phyloP scores from a whole-genome alignment of 2,797 vertebrate species.

The Acanthis flammea region DNA sequence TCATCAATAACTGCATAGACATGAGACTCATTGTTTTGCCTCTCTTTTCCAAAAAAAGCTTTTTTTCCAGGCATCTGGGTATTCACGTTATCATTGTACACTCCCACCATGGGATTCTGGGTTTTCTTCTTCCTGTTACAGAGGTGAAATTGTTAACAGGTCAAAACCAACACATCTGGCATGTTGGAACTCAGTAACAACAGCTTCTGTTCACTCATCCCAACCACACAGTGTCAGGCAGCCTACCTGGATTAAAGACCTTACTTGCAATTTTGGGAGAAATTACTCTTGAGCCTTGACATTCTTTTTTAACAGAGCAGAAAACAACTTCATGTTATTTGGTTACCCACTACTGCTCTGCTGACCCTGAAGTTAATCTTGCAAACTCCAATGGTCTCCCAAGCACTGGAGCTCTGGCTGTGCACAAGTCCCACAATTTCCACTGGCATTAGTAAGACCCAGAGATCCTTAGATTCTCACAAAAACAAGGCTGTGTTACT shows the following conservation, averaged over 20 bases:
- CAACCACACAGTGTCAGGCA: background rate
- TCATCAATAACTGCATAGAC: slow-evolving; percentile 91
- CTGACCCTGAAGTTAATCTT: background rate
- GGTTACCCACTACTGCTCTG: background rate
- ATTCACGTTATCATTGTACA: slow-evolving; percentile 83
- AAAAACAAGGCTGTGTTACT: background rate
- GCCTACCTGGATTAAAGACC: background rate
- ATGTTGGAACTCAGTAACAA: rapidly evolving
- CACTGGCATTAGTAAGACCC: background rate
- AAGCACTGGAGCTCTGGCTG: background rate
- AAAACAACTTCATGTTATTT: background rate
- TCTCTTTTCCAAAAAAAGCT: slow-evolving; percentile 75
- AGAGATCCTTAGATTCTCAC: background rate
- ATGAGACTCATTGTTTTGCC: slow-evolving; percentile 84
- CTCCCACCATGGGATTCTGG: slow-evolving; percentile 74
- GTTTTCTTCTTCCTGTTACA: slow-evolving; percentile 78
- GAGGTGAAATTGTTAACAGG: background rate
- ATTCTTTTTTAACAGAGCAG: background rate
- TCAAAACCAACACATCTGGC: background rate
- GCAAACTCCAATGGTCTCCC: background rate
- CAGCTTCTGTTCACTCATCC: background rate
- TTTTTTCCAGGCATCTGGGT: slow-evolving; percentile 77
- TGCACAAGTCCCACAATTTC: background rate
- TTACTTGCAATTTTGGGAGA: background rate
- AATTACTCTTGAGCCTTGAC: background rate